Evolutionary conservation across 2,113 vertebrate species (phyloP), one percentile per base, ranked within the genome.

Genomic region (Aphelocoma coerulescens): DNA sequence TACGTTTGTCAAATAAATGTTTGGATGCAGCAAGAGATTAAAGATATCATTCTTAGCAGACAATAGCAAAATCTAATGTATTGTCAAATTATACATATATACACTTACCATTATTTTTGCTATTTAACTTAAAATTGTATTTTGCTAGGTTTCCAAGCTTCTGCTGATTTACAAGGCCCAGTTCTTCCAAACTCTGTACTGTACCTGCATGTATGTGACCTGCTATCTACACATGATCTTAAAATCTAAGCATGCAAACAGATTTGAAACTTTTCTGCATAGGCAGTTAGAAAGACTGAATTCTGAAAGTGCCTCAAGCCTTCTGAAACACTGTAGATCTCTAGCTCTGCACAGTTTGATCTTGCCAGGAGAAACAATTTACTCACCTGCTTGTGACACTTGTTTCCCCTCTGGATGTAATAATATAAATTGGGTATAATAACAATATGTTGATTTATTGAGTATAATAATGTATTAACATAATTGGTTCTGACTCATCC

Each of bases 1-100:
- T 90, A 74, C 39, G 41, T 95, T 96, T 94, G 55, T 94, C 85
- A 93, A 85, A 96, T 77, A 92, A 91, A 92, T 76, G 78, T 85
- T 91, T 63, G 78, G 55, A 94, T 88, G 81, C 76, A 90, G 78
- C 57, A 94, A 63, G 85, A 96, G 87, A 97, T 97, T 97, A 97
- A 97, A 97, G 73, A 76, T 77, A 97, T 96, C 73, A 94, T 96
- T 97, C 88, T 89, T 95, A 87, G 69, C 48, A 83, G 35, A 80
- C 41, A 90, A 91, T 13, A 92, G 67, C 59, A 93, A 94, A 93
- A 88, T 26, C 54, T 87, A 89, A 84, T 20, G 17, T 51, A 86
- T 63, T 78, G 79, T 86, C 79, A 79, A 93, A 93, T 95, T 88
- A 88, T 28, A 72, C 48, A 49, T 52, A 27, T 48, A 65, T 41